A percentile compares a stretch with the other conserved stretches of the same genome.
Conservation (phyloP, 2,888 invertebrate genomes). For the Leptinotarsa rubiginosa region DNA sequence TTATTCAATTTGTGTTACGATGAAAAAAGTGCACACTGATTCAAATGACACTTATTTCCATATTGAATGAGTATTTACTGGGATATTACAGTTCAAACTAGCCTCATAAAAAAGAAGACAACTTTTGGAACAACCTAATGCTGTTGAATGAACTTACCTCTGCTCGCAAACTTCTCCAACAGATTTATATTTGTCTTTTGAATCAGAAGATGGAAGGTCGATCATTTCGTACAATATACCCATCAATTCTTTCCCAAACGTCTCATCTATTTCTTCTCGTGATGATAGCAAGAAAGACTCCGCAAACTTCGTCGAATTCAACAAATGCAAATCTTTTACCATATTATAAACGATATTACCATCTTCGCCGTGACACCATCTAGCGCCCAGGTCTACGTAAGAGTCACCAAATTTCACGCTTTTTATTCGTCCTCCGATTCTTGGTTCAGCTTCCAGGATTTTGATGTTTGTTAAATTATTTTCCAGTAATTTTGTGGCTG, state of each 20-base stretch:
- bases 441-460: constrained; percentile 64
- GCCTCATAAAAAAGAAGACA: too few relatives aligned
- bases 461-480: constrained; percentile 66
- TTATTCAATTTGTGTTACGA: too few relatives aligned
- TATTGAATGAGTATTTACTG: too few relatives aligned
- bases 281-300: constrained; percentile 62
- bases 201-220: constrained; percentile 24
- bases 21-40: too few relatives aligned
- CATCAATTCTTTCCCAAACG: constrained; percentile 18
- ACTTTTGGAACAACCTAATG: too few relatives aligned
- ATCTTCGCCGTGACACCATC: constrained; percentile 55
- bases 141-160: constrained; percentile 33
- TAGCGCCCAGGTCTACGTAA: constrained; percentile 54
- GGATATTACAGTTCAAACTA: too few relatives aligned
- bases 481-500: constrained; percentile 67
- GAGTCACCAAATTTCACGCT: constrained; percentile 46
- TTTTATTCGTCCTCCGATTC: constrained; percentile 55
- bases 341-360: constrained; percentile 53
- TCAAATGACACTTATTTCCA: too few relatives aligned
- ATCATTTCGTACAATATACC: constrained; percentile 13
- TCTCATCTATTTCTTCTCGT: constrained; percentile 10
- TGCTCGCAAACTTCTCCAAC: constrained; percentile 39
- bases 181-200: not conserved
- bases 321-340: constrained; percentile 47
- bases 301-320: constrained; percentile 20